Evolutionary conservation across 2,113 vertebrate species (phyloP), one percentile per base, ranked within the genome.

Genomic region (Lepidothrix coronata): DNA sequence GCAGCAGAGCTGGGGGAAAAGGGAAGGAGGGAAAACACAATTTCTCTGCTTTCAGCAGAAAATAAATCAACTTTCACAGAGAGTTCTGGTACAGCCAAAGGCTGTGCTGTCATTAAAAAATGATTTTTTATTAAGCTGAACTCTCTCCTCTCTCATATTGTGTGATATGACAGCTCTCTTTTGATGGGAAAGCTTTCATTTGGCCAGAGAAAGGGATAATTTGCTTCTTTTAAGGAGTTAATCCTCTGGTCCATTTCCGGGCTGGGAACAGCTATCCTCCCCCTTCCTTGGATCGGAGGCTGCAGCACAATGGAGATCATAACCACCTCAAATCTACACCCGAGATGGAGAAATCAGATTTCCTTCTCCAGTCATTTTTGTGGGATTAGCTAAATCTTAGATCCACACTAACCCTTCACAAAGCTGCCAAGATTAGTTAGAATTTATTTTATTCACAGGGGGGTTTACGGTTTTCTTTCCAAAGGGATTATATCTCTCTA

Each of bases 401-500:
- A 98, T 98, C 98, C 98, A 98, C 97, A 95, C 98, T 98, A 98
- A 98, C 98, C 98, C 98, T 98, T 98, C 98, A 99, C 98, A 99
- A 99, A 99, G 99, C 98, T 98, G 97, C 97, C 98, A 98, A 99
- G 99, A 99, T 99, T 99, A 99, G 98, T 97, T 96, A 97, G 98
- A 99, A 99, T 99, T 99, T 98, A 98, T 98, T 98, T 98, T 98
- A 98, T 98, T 98, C 97, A 91, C 92, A 89, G 81, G 41, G 25
- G 95, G 95, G 91, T 98, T 98, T 98, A 98, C 48, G 96, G 97
- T 98, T 98, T 97, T 97, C 96, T 98, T 96, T 98, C 96, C 94
- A 83, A 97, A 96, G 98, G 99, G 99, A 99, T 99, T 99, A 98
- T 96, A 88, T 95, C 30, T 97, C 83, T 93, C 74, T 85, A 16